Conservation (phyloP, 2,797 vertebrate genomes). For the Petrocephalus sullivani region DNA sequence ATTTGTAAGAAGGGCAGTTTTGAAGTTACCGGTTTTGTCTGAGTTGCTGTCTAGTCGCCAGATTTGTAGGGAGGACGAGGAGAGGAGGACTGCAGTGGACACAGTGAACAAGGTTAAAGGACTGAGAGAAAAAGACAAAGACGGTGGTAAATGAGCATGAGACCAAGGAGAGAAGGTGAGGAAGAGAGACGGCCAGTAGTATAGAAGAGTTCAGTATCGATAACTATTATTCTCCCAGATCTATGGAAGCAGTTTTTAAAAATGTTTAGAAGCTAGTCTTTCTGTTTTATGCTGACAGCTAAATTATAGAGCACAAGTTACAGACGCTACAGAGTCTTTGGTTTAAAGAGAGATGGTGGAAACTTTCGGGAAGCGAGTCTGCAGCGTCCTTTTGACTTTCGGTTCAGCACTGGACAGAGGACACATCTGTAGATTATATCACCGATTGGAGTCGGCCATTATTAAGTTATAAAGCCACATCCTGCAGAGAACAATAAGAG, state of each 20-base stretch:
- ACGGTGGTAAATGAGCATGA: not conserved
- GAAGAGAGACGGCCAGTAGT: not conserved
- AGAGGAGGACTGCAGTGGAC: not conserved
- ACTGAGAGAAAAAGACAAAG: not conserved
- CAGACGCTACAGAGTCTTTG: not conserved
- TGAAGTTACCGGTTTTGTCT: not conserved
- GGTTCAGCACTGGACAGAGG: constrained; percentile 12
- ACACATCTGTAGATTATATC: not conserved
- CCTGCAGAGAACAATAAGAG: not conserved
- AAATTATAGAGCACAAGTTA: not conserved
- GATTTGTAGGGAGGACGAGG: not conserved
- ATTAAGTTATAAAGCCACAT: not conserved
- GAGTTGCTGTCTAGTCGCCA: not conserved
- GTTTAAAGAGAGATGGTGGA: not conserved
- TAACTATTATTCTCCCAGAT: not conserved
- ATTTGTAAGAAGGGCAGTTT: not conserved
- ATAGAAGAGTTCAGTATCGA: not conserved
- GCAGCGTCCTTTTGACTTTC: not conserved
- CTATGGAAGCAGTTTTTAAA: not conserved
- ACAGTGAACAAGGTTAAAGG: not conserved
- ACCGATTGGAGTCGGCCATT: not conserved
- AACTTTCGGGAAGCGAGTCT: not conserved
- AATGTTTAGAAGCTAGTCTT: not conserved
- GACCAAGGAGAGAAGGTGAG: not conserved
- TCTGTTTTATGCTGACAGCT: not conserved